A percentile compares a stretch with the other conserved stretches of the same genome.
Conservation (phyloP, 2,888 invertebrate genomes). For the Coleophora deauratella region DNA sequence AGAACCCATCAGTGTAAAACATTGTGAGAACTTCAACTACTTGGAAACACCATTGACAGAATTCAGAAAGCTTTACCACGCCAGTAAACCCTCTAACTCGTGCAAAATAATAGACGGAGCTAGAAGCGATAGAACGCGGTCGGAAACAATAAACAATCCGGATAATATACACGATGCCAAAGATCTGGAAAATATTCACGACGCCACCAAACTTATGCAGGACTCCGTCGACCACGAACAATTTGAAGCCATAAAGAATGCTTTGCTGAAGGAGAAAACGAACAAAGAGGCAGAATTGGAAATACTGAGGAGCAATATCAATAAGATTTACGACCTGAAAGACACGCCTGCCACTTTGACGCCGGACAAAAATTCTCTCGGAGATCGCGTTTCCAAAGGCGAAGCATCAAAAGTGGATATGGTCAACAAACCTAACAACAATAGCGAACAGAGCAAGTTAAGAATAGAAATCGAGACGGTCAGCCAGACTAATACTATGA, state of each 20-base stretch:
- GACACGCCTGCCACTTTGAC: conserved; percentile 12
- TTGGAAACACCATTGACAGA: conserved; percentile 49
- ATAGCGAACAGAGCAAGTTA: conserved; percentile 25
- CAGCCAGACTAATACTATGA: no score
- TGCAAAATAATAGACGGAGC: conserved; percentile 1
- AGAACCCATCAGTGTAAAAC: conserved; percentile 7
- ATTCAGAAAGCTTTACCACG: conserved; percentile 49
- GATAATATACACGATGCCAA: background rate
- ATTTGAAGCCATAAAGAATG: conserved; percentile 16
- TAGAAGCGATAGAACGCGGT: conserved; percentile 1
- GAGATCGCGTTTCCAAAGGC: no score
- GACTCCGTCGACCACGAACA: conserved; percentile 23
- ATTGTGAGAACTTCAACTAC: conserved; percentile 31
- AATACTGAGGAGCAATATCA: conserved; percentile 35
- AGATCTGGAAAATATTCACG: conserved; percentile 1
- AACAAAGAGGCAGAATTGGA: conserved; percentile 30
- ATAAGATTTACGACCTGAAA: conserved; percentile 30
- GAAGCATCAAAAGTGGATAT: no score
- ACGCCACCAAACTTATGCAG: background rate
- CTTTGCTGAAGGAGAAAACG: conserved; percentile 14
- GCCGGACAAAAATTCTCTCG: conserved; percentile 5
- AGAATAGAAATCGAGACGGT: background rate
- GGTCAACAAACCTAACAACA: no score
- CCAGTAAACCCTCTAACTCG: conserved; percentile 15
- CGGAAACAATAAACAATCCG: background rate